Conservation (phyloP, 2,113 vertebrate genomes). For the Himantopus leucocephalus region DNA sequence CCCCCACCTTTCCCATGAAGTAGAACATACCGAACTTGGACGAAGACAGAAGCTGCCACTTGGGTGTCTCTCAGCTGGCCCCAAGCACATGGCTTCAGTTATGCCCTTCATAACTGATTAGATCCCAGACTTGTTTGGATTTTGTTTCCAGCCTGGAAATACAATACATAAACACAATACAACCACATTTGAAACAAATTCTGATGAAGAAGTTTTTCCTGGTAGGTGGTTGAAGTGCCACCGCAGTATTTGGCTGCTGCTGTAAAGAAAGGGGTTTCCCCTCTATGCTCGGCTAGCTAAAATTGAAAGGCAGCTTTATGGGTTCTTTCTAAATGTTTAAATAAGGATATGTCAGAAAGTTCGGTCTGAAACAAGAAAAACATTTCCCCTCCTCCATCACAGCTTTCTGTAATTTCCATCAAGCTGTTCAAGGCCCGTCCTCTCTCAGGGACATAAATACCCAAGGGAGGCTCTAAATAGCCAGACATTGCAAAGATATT, state of each 20-base stretch:
- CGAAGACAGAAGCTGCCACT: background rate
- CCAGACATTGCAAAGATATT: background rate
- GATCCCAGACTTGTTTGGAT: background rate
- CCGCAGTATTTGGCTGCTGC: background rate
- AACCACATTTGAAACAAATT: background rate
- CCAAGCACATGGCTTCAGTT: background rate
- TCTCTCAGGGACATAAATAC: background rate
- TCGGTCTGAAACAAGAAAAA: background rate
- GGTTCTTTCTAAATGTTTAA: background rate
- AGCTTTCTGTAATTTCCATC: background rate
- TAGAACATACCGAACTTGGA: background rate
- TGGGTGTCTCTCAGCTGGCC: background rate
- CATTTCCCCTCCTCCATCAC: fast-evolving
- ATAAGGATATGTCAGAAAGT: background rate
- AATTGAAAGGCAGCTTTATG: background rate
- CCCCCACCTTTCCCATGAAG: background rate
- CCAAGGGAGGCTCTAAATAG: background rate
- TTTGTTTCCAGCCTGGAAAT: background rate
- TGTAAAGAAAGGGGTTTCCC: background rate
- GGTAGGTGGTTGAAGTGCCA: background rate
- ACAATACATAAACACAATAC: background rate
- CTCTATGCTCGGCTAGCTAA: background rate
- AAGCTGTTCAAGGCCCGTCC: background rate
- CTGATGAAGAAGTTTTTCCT: background rate
- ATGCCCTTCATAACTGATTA: background rate